Evolutionary conservation across 2,797 vertebrate species (phyloP).

Genomic region (Alauda arvensis): DNA sequence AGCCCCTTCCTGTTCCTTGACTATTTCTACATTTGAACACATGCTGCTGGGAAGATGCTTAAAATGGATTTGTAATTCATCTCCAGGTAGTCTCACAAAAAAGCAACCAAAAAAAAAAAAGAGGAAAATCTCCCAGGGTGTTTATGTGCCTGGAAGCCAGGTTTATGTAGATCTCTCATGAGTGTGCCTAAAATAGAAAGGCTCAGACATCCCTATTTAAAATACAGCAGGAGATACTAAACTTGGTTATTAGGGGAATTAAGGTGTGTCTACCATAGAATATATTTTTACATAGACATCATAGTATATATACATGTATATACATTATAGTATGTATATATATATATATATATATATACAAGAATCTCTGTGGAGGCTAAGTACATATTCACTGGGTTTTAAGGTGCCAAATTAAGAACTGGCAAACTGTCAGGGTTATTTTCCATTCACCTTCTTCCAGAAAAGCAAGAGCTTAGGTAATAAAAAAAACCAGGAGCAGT

Average conservation of each 20-base stretch:
- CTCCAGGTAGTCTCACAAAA: not conserved
- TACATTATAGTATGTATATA: not conserved
- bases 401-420: not conserved
- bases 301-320: not conserved
- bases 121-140: not conserved
- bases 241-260: not conserved
- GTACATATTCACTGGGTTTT: not conserved
- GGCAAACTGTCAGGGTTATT: not conserved
- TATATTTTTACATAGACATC: not conserved
- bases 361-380: not conserved
- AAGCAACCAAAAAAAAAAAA: not conserved
- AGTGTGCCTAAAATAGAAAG: not conserved
- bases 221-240: not conserved
- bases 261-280: not conserved
- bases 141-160: not conserved
- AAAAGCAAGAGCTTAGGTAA: not conserved
- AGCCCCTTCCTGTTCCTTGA: not conserved
- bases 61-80: not conserved
- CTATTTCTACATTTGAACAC: not conserved
- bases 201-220: not conserved
- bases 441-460: not conserved
- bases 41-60: not conserved
- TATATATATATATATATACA: not conserved
- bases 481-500: rapidly evolving
- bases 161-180: not conserved